Conservation (phyloP, 1,140 invertebrate species). For the Drosophila insularis region DNA sequence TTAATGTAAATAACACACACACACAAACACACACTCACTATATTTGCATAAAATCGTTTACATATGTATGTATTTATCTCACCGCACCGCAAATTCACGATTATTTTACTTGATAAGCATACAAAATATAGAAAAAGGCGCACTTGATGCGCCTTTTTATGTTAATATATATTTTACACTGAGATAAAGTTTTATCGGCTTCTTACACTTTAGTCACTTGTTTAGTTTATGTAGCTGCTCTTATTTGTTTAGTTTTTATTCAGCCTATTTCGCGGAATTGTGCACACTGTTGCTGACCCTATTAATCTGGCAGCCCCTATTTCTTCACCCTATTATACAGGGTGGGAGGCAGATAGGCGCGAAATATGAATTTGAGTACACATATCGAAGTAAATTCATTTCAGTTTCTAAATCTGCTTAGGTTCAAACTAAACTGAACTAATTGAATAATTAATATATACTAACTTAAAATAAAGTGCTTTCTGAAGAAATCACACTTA, state of each 20-base stretch:
- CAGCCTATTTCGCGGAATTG: not conserved
- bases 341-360: not conserved
- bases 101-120: not conserved
- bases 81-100: not conserved
- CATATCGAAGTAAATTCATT: not conserved
- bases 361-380: not conserved
- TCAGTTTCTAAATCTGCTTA: too few species aligned
- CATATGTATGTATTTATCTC: not conserved
- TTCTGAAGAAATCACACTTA: too few species aligned
- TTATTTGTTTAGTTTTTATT: constrained; percentile 5
- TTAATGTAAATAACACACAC: not conserved
- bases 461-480: too few species aligned
- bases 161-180: not conserved
- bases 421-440: too few species aligned
- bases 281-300: not conserved
- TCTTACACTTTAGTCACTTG: not conserved
- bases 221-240: not conserved
- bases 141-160: not conserved
- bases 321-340: not conserved
- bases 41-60: not conserved
- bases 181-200: not conserved
- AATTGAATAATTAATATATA: too few species aligned
- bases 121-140: not conserved
- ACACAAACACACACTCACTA: not conserved
- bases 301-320: not conserved